Evolutionary conservation across 2,888 invertebrate species (phyloP).

Genomic region (Rutpela maculata): DNA sequence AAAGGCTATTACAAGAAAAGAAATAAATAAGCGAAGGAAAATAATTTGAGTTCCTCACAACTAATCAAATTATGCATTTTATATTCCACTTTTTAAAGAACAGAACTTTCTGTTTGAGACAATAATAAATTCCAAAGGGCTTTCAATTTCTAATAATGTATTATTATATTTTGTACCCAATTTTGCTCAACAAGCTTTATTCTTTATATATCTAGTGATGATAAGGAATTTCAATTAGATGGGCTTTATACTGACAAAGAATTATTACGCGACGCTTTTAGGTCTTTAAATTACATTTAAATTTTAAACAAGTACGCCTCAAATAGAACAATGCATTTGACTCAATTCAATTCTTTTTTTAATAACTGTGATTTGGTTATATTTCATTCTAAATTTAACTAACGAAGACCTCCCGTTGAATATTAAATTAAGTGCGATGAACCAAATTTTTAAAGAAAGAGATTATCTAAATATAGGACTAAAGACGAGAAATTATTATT

Average conservation of each 20-base stretch:
- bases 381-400: constrained; percentile 11
- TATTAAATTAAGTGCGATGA: constrained; percentile 9
- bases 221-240: constrained; percentile 43
- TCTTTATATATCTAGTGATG: constrained; percentile 39
- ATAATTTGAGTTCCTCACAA: constrained; percentile 22
- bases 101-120: constrained; percentile 30
- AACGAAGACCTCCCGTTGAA: neutral
- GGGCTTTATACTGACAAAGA: constrained; percentile 31
- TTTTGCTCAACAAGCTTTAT: constrained; percentile 36
- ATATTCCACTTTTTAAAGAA: constrained; percentile 21
- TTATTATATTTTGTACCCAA: constrained; percentile 40
- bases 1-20: neutral
- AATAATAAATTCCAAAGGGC: constrained; percentile 39
- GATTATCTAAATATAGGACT: constrained; percentile 3
- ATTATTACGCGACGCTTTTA: constrained; percentile 27
- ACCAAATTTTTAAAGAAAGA: neutral
- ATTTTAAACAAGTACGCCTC: constrained; percentile 33
- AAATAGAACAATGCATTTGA: constrained; percentile 23
- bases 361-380: constrained; percentile 17
- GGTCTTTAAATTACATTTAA: constrained; percentile 39
- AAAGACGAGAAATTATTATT: constrained; percentile 5
- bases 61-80: constrained; percentile 25
- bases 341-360: constrained; percentile 19
- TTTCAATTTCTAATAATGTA: constrained; percentile 36
- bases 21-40: constrained; percentile 13